Conservation (phyloP, 2,888 invertebrate genomes). For the Drosophila melanosoma region DNA sequence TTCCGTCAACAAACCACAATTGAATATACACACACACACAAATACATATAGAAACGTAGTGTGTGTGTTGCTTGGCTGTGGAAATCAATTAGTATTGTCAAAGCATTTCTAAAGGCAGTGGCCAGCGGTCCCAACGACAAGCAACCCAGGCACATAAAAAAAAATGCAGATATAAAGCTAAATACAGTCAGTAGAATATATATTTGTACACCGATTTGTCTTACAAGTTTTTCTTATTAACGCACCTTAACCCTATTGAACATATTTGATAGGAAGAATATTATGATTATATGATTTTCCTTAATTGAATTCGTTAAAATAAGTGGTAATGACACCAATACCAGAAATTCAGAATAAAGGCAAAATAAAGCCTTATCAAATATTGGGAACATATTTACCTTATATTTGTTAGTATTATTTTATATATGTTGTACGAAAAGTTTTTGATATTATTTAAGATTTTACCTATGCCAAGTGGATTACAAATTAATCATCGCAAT, state of each 20-base stretch:
- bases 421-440: neutral
- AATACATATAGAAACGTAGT: neutral
- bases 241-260: neutral
- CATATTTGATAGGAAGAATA: neutral
- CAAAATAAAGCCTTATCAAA: no score
- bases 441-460: neutral
- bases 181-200: neutral
- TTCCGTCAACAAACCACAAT: conserved; percentile 49
- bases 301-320: neutral
- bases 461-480: neutral
- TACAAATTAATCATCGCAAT: neutral
- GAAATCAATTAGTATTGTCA: conserved; percentile 75
- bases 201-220: neutral
- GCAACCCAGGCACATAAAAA: conserved; percentile 9
- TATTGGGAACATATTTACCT: neutral
- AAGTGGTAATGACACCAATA: neutral
- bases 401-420: neutral
- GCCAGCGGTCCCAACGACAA: conserved; percentile 8
- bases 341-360: no score
- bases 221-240: neutral
- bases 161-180: neutral
- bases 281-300: neutral
- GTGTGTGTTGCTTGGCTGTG: conserved; percentile 20
- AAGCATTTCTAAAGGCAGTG: conserved; percentile 40
- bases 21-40: conserved; percentile 25